A percentile compares a stretch with the other conserved stretches of the same genome.
These are phyloP conservation scores for Sylvicola fuscatus DNA, from an alignment of 2,888 invertebrate species.

Conservation along the genomic window DNA sequence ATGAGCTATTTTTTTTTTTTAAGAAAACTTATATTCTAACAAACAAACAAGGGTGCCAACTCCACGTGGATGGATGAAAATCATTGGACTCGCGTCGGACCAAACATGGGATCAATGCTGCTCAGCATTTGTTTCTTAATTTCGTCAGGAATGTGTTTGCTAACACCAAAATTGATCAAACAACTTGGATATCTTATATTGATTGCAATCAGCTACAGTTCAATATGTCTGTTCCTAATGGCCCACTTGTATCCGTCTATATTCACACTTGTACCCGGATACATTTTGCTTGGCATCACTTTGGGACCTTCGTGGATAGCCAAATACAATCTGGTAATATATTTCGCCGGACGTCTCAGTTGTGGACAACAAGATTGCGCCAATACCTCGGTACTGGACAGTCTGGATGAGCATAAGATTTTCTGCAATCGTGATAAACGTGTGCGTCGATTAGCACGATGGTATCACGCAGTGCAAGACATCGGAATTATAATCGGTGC, in stretches of 20 bases:
- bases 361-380: constrained; percentile 21
- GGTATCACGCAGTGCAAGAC: constrained; percentile 34
- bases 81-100: constrained; percentile 19
- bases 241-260: constrained; percentile 36
- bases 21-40: no score
- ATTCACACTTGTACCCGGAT: constrained; percentile 30
- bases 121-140: constrained; percentile 37
- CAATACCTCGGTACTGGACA: constrained; percentile 11
- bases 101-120: constrained; percentile 35
- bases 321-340: constrained; percentile 20
- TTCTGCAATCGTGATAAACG: constrained; percentile 24
- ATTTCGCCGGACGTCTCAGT: constrained; percentile 20
- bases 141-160: constrained; percentile 33
- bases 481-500: constrained; percentile 34
- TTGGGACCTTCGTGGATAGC: constrained; percentile 26
- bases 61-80: constrained; percentile 25
- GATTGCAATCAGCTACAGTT: constrained; percentile 28
- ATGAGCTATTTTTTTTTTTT: no score
- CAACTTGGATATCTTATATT: constrained; percentile 29
- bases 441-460: constrained; percentile 30
- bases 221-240: constrained; percentile 35
- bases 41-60: constrained; percentile 18
- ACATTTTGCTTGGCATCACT: constrained; percentile 33
- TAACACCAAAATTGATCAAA: constrained; percentile 30
- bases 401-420: constrained; percentile 21